These are phyloP conservation scores for Dryoscopus gambensis DNA, from an alignment of 2,113 vertebrate species.

Conservation along the genomic window DNA sequence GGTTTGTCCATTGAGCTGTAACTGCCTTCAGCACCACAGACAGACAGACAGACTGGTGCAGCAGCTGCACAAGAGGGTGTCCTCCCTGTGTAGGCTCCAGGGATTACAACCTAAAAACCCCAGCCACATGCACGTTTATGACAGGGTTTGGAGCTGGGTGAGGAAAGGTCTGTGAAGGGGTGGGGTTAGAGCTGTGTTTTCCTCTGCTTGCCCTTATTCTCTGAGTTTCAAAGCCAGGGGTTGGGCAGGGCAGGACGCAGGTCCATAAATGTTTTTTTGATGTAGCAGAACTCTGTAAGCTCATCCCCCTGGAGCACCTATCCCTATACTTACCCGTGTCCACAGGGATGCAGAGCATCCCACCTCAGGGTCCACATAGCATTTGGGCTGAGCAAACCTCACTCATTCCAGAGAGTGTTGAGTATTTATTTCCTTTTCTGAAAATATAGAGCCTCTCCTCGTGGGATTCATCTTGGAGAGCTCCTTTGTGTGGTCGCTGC, in stretches of 20 bases:
- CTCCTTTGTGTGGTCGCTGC: background rate
- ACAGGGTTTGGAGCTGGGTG: background rate
- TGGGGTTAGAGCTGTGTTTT: background rate
- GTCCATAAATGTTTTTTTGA: background rate
- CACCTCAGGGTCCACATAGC: background rate
- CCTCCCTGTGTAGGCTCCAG: background rate
- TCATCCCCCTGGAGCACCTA: background rate
- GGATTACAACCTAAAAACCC: background rate
- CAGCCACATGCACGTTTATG: rapidly evolving
- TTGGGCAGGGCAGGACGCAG: background rate
- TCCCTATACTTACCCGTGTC: background rate
- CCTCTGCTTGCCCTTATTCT: background rate
- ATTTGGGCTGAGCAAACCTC: background rate
- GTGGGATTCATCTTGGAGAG: rapidly evolving
- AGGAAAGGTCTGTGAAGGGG: background rate
- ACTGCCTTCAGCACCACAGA: background rate
- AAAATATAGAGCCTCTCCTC: background rate
- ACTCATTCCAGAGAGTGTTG: rapidly evolving
- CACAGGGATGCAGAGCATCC: background rate
- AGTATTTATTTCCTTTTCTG: background rate
- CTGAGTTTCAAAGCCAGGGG: background rate
- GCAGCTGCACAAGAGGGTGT: background rate
- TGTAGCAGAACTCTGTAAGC: background rate
- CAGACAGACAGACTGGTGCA: background rate
- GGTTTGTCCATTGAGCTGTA: background rate